Percentiles rank a stretch among this genome's conserved stretches.
Evolutionary conservation across 2,888 invertebrate species (phyloP).

Genomic region (Nomada goodeniana): DNA sequence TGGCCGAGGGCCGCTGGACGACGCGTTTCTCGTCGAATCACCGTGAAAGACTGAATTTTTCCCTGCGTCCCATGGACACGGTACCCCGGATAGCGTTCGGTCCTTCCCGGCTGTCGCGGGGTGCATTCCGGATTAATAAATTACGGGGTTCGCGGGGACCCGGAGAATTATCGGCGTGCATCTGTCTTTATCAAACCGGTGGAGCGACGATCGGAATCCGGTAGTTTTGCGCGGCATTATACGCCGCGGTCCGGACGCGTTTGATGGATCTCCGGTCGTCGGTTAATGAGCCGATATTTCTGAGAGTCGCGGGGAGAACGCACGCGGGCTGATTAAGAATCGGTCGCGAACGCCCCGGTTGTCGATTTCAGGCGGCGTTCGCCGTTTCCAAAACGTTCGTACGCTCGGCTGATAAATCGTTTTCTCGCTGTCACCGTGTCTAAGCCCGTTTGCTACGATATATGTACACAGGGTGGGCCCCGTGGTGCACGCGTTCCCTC

Average conservation of each 20-base stretch:
- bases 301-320: constrained; percentile 26
- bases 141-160: constrained; percentile 38
- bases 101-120: constrained; percentile 26
- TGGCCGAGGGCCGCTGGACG: neutral
- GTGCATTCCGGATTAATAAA: constrained; percentile 54
- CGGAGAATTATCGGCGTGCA: constrained; percentile 59
- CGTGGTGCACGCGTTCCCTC: constrained; percentile 1
- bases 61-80: constrained; percentile 11
- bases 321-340: too few species aligned
- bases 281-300: constrained; percentile 56
- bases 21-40: constrained; percentile 1
- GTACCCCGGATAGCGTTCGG: constrained; percentile 19
- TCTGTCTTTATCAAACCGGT: constrained; percentile 65
- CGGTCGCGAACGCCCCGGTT: neutral
- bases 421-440: constrained; percentile 54
- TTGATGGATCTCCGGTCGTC: constrained; percentile 62
- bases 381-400: too few species aligned
- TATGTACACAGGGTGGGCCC: constrained; percentile 43
- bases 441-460: constrained; percentile 22
- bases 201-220: constrained; percentile 67
- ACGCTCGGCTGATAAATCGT: neutral
- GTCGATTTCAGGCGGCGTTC: too few species aligned
- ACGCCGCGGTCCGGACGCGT: constrained; percentile 39
- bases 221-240: constrained; percentile 64
- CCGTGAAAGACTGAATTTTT: constrained; percentile 30